phyloP scores from a whole-genome alignment of 2,113 vertebrate genomes.

The Oxyura jamaicensis region DNA sequence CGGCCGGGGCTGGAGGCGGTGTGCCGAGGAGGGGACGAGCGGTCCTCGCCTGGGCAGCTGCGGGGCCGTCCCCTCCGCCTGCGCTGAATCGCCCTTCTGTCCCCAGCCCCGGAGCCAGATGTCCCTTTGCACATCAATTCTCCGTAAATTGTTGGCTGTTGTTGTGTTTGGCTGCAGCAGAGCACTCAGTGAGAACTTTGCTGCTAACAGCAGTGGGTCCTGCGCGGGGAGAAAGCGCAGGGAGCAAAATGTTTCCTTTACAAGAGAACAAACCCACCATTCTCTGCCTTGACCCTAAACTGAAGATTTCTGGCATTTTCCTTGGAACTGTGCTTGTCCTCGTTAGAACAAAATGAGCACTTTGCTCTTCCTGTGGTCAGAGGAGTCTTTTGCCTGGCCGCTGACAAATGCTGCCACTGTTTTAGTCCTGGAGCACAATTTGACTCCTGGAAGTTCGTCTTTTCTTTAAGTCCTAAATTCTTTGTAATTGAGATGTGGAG shows the following conservation, averaged over 20 bases:
- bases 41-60: background rate
- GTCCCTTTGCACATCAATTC: slow-evolving; percentile 30
- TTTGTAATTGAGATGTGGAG: background rate
- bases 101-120: background rate
- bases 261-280: background rate
- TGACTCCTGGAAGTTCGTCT: background rate
- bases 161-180: background rate
- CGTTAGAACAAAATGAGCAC: background rate
- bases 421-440: background rate
- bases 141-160: background rate
- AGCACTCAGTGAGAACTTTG: background rate
- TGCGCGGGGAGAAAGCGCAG: background rate
- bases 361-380: background rate
- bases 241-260: background rate
- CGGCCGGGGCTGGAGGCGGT: background rate
- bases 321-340: background rate
- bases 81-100: slow-evolving; percentile 33
- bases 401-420: background rate
- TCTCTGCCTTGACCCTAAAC: background rate
- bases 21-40: accelerated
- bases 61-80: background rate
- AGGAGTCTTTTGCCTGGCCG: background rate
- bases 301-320: background rate
- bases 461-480: background rate
- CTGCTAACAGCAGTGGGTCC: background rate